Conservation (phyloP, 2,888 invertebrate genomes). For the Drosophila mulleri region DNA sequence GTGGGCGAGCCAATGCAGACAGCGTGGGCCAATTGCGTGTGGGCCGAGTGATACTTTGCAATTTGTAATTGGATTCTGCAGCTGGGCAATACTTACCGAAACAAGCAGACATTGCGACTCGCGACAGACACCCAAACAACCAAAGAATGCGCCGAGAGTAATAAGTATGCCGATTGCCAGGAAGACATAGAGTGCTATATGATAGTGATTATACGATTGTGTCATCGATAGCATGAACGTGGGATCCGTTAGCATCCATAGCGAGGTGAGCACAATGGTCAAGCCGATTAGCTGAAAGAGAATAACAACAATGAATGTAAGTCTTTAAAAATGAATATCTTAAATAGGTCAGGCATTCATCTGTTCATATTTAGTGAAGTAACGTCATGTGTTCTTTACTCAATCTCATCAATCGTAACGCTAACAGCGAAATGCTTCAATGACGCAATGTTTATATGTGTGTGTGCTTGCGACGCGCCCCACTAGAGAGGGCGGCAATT, state of each 20-base stretch:
- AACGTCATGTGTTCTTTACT: conserved; percentile 20
- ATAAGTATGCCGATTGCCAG: conserved; percentile 90
- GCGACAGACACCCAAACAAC: conserved; percentile 92
- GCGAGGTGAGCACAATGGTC: conserved; percentile 88
- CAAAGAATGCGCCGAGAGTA: conserved; percentile 91
- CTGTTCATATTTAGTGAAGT: conserved; percentile 18
- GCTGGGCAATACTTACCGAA: conserved; percentile 86
- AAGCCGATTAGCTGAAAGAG: conserved; percentile 89
- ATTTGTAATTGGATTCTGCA: conserved; percentile 35
- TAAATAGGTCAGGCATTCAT: conserved; percentile 33
- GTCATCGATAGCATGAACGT: conserved; percentile 90
- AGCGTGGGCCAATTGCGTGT: conserved; percentile 30
- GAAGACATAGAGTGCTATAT: conserved; percentile 90
- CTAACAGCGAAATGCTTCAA: conserved; percentile 28
- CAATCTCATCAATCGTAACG: conserved; percentile 33
- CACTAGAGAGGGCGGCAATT: conserved; percentile 57
- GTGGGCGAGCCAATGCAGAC: conserved; percentile 56
- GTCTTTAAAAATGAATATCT: conserved; percentile 2
- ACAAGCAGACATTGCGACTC: conserved; percentile 92
- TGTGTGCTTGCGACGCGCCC: conserved; percentile 22
- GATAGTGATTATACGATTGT: conserved; percentile 85
- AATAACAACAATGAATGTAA: not conserved
- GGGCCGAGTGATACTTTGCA: conserved; percentile 40
- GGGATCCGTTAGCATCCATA: conserved; percentile 92
- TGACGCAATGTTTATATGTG: conserved; percentile 40